Conservation (phyloP, 2,797 vertebrate genomes). For the Adelosebastes latens region DNA sequence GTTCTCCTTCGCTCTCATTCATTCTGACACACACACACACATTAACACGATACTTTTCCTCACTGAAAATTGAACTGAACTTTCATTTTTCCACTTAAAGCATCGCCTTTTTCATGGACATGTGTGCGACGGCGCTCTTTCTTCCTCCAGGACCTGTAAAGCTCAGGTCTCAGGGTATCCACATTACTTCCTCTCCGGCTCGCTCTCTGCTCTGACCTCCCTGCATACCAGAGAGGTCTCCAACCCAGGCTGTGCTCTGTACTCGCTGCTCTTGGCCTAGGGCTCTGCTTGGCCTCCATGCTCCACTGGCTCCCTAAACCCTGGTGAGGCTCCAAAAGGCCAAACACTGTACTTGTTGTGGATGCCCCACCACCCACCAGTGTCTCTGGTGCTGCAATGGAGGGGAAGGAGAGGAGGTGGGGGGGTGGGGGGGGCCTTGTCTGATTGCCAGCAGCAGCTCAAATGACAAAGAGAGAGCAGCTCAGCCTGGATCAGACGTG, state of each 20-base stretch:
- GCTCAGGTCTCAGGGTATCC: slow-evolving; percentile 66
- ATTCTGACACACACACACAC: slow-evolving; percentile 5
- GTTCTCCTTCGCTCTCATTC: not conserved
- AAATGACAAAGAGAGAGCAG: slow-evolving; percentile 83
- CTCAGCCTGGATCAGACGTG: slow-evolving; percentile 77
- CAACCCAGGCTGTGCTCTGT: slow-evolving; percentile 70
- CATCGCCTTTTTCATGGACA: slow-evolving; percentile 28
- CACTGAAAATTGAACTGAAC: slow-evolving; percentile 32
- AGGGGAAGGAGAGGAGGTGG: not conserved
- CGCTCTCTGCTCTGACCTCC: slow-evolving; percentile 71
- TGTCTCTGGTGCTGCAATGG: slow-evolving; percentile 59
- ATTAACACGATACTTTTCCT: slow-evolving; percentile 9
- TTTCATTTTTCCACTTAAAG: slow-evolving; percentile 42
- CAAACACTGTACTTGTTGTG: slow-evolving; percentile 78
- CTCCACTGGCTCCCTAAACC: slow-evolving; percentile 75
- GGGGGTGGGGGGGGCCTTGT: slow-evolving; percentile 47
- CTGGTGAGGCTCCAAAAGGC: slow-evolving; percentile 73
- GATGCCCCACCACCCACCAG: slow-evolving; percentile 78
- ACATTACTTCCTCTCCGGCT: slow-evolving; percentile 68
- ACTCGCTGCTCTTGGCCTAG: slow-evolving; percentile 76
- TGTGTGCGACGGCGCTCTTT: slow-evolving; percentile 49
- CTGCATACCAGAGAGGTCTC: slow-evolving; percentile 64
- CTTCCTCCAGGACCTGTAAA: slow-evolving; percentile 71
- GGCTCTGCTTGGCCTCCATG: slow-evolving; percentile 78
- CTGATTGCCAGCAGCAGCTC: slow-evolving; percentile 80